phyloP scores from a whole-genome alignment of 2,888 invertebrate genomes.

The Tupiocoris notatus region DNA sequence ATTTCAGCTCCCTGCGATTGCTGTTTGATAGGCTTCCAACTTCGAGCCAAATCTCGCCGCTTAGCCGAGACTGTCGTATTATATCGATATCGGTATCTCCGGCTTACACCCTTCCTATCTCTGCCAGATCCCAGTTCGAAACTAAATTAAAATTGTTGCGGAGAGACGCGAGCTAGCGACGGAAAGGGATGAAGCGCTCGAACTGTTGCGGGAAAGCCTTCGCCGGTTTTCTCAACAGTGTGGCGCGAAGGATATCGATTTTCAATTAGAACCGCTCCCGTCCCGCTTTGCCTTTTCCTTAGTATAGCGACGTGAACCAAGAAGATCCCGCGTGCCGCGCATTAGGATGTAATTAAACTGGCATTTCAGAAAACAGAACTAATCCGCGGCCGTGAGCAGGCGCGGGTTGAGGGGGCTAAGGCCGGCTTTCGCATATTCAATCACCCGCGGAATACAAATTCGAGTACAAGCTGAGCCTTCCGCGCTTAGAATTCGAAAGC shows the following conservation, averaged over 20 bases:
- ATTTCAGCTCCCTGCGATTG: neutral
- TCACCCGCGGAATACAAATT: neutral
- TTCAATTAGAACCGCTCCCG: conserved; percentile 43
- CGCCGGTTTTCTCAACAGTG: neutral
- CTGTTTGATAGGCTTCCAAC: neutral
- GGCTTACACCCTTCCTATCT: neutral
- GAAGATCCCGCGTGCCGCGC: conserved; percentile 40
- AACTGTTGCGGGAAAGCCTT: neutral
- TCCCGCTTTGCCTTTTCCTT: neutral
- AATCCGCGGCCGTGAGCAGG: conserved; percentile 10
- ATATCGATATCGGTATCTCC: conserved; percentile 29
- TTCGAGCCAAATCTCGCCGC: neutral
- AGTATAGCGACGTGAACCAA: neutral
- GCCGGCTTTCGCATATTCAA: neutral
- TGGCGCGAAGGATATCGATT: conserved; percentile 41
- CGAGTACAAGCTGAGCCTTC: neutral
- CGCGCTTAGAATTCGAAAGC: neutral
- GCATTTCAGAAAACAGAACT: conserved; percentile 45
- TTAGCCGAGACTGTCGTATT: conserved; percentile 14
- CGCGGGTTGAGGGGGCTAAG: neutral
- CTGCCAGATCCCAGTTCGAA: conserved; percentile 45
- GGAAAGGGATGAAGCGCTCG: too few relatives aligned
- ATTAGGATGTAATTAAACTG: conserved; percentile 47
- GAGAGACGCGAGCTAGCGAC: neutral
- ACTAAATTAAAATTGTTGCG: conserved; percentile 44